Base-by-base conservation (phyloP, 92 coral and sea anemone genomes). In the Nematostella vectensis region DNA sequence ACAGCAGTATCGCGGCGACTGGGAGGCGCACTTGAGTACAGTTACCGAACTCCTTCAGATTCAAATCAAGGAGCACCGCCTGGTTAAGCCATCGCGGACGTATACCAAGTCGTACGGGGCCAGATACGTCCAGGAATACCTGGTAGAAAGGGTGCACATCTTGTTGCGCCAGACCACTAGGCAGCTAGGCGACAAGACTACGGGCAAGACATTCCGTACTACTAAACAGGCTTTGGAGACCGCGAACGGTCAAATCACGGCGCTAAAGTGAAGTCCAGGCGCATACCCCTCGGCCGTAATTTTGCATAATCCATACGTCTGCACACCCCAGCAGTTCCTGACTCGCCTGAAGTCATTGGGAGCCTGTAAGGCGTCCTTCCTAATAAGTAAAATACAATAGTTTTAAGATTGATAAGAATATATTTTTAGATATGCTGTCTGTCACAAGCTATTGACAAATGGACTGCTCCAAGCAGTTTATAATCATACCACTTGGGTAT, bases 131-230 rank as follows among this genome's bases (percentile, higher is more conserved):
- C 80, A 82, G 39, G 31, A 55, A 15, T 71, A 65, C 53, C 37
- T 86, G 25, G 58, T 75, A 24, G 85, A 77, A 29, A 71, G 95
- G 54, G 67, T 70, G 58, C 53, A 70, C 74, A 74, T 68, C 22
- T 51, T 82, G 15, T 56, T 91, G 12, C 54, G 69, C 0, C 84
- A 82, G 55, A 83, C 81, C 29, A 47, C 54, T 9, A 68, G 80
- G 65, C 96, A 91, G 45, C 59, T 93, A 48, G 39, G 52, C 25
- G 88, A 78, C 13, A 93, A 93, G 48, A 80, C 99, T 13, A 77
- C 88, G 11, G 89, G 63, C 49, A 93, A 67, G 50, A 86, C 78
- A 50, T 93, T 93, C 65, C 71, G 57, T 3, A 48, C 59, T 21
- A 76, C 96, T 29, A 93, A 93, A 48, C 42, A 62, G 40, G 88